Evolutionary conservation across 1,140 invertebrate genomes (phyloP), one percentile per base, ranked within the genome.

Genomic region (Theocolax elegans): DNA sequence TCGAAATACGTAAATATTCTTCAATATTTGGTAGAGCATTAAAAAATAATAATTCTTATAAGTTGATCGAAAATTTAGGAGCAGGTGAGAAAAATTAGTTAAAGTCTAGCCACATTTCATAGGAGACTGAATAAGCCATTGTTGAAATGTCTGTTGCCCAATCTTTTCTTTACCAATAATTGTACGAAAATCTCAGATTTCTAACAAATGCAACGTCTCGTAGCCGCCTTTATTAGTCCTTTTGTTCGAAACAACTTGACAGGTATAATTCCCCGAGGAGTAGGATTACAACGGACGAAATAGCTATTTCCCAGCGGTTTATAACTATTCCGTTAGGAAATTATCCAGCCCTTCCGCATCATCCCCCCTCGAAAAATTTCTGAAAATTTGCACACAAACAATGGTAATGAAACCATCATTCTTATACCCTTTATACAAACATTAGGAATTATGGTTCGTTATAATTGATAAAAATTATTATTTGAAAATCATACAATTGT

Each of bases 221-320:
- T 27, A n/a, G n/a, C n/a, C 27, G n/a, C 59, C 48, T 62, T 29
- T 62, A 62, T 62, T 49, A 29, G 2, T 8, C 13, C 29, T 49
- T 35, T 49, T 49, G 44, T 63, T 21, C 15, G 25, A 21, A 2
- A 23, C n/a, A 63, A 49, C 17, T 49, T 35, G 8, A 29, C 44
- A 31, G 17, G 10, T 48, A 51, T 27, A 25, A 12, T 21, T 17
- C 40, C n/a, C 21, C 15, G 12, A 31, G 17, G 6, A 49, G 3
- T n/a, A 35, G 60, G 44, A 63, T 63, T 49, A 63, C 17, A n/a
- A 10, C 21, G 12, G 44, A 49, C 35, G 2, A 23, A 19, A 17
- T 10, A 13, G 17, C 21, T 4, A 35, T 49, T 63, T 29, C 42
- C 25, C 1, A 27, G 35, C 13, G 12, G 56, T 59, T 23, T 44